Evolutionary conservation across 1,140 invertebrate genomes (phyloP).

Genomic region (Meloidogyne chitwoodi): DNA sequence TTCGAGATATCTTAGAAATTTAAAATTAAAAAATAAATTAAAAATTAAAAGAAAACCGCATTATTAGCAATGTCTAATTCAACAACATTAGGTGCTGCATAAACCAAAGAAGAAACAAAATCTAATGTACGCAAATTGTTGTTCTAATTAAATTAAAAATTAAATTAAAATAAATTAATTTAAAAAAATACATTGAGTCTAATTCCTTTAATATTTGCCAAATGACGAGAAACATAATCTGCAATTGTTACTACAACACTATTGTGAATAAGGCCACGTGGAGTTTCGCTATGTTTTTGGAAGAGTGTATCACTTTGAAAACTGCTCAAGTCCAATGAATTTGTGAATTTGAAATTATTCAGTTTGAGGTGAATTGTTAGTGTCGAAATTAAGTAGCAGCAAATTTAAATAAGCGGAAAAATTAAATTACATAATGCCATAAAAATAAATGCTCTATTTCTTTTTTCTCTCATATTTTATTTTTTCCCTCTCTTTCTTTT

Average conservation of each 20-base stretch:
- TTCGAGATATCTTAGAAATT: constrained; percentile 24
- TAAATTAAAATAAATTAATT: background rate
- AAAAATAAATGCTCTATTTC: background rate
- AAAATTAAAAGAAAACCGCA: constrained; percentile 23
- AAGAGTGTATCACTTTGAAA: constrained; percentile 24
- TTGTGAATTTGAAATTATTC: no score
- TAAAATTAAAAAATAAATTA: constrained; percentile 21
- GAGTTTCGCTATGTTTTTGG: constrained; percentile 1
- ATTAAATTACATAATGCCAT: background rate
- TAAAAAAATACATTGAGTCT: constrained; percentile 27
- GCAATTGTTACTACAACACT: constrained; percentile 26
- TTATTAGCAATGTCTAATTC: constrained; percentile 39
- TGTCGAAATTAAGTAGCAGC: no score
- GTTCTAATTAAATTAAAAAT: constrained; percentile 16
- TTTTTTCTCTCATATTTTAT: background rate
- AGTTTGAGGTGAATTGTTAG: no score
- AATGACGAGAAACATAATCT: constrained; percentile 20
- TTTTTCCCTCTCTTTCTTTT: no score
- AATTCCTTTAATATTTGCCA: constrained; percentile 22
- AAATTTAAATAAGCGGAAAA: background rate
- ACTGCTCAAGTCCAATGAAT: constrained; percentile 36
- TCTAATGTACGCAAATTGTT: constrained; percentile 33
- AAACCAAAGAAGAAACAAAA: constrained; percentile 19
- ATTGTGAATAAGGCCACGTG: constrained; percentile 29
- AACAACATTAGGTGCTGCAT: constrained; percentile 31